Evolutionary conservation across 2,113 vertebrate genomes (phyloP), one percentile per base, ranked within the genome.

Genomic region (Oxygymnocypris stewartii): DNA sequence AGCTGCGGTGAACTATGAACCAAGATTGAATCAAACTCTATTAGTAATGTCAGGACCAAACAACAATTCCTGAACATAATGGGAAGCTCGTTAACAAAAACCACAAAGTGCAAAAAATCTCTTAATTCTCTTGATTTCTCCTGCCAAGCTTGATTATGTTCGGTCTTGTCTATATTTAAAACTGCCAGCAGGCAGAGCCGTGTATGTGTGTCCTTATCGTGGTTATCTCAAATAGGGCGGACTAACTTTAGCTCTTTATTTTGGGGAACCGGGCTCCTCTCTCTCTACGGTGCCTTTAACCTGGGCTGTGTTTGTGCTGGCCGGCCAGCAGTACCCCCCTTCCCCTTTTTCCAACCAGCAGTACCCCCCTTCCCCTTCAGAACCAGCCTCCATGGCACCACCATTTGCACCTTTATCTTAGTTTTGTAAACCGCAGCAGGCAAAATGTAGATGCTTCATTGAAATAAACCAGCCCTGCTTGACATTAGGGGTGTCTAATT

Each of bases 281-380:
- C 90, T 73, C 93, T 86, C 47, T 31, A 42, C 81, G 84, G 89
- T 93, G 92, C 91, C 93, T 92, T 93, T 94, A 93, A 94, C 92
- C 94, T 88, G 89, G 88, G 88, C 91, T 92, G 88, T 94, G 92
- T 95, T 95, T 95, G 92, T 93, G 76, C 92, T 93, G 94, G 93
- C 92, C 63, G 86, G 91, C 91, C 87, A 85, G 89, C 92, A 90
- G 92, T 93, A 94, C 93, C 57, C 20, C 44, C 85, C 89, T 85
- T 87, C 87, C 91, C 92, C 4, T 91, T 92, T 89, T 31, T 57
- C 92, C 89, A 31, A 31, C 91, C 87, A 85, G 89, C 92, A 90
- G 92, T 93, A 94, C 93, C 57, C 20, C 47, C 85, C 89, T 85
- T 87, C 87, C 91, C 92, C 4, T 91, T 91, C 90, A 84, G 91